phyloP scores from a whole-genome alignment of 1,140 invertebrate species.

The Diabrotica undecimpunctata region DNA sequence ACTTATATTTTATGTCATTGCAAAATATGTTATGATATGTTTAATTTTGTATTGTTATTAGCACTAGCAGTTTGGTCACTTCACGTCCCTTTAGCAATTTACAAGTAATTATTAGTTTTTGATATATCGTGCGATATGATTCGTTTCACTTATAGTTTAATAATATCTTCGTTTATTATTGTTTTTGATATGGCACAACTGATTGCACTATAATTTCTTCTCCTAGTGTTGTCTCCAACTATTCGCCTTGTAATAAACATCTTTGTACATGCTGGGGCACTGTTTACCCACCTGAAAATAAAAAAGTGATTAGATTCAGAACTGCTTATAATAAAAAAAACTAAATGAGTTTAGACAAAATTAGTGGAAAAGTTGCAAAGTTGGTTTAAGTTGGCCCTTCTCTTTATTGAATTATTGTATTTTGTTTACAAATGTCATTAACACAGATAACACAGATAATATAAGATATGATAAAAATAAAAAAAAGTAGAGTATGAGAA shows the following conservation, averaged over 20 bases:
- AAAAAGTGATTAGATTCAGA: too few relatives aligned
- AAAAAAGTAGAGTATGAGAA: too few relatives aligned
- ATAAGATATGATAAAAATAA: too few relatives aligned
- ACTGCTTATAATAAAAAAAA: too few relatives aligned
- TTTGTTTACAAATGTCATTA: too few relatives aligned
- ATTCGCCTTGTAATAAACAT: slow-evolving; percentile 81
- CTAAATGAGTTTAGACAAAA: too few relatives aligned
- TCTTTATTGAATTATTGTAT: too few relatives aligned
- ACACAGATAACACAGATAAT: too few relatives aligned
- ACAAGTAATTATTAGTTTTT: slow-evolving; percentile 7
- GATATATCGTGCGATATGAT: slow-evolving; percentile 4
- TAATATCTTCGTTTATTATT: background rate
- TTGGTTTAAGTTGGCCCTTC: too few relatives aligned
- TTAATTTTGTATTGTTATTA: slow-evolving; percentile 20
- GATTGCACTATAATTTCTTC: background rate
- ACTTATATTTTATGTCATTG: slow-evolving; percentile 1
- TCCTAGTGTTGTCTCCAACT: slow-evolving; percentile 65
- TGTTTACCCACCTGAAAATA: slow-evolving; percentile 66
- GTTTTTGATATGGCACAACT: slow-evolving; percentile 6
- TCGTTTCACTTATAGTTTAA: background rate
- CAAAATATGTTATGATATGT: slow-evolving; percentile 19
- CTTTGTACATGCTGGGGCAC: slow-evolving; percentile 82
- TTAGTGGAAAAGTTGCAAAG: too few relatives aligned
- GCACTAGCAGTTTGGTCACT: slow-evolving; percentile 19
- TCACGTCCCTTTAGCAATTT: slow-evolving; percentile 7